These are phyloP conservation scores for Trisateles emortualis DNA, from an alignment of 2,888 invertebrate genomes.

Conservation along the genomic window DNA sequence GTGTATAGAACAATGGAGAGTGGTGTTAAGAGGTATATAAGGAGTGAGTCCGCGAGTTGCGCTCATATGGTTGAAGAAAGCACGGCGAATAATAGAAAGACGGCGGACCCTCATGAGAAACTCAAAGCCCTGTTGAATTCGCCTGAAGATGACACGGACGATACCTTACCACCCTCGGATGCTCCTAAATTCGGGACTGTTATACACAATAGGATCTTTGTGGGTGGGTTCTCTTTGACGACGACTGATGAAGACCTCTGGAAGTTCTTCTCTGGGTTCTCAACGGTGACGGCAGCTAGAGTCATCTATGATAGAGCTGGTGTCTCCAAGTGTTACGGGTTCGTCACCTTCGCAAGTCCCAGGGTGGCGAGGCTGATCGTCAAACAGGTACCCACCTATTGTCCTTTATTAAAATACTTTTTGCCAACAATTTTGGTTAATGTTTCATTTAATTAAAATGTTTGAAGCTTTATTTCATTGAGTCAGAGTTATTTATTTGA, in stretches of 20 bases:
- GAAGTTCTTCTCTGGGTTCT: constrained; percentile 96
- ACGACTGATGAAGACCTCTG: constrained; percentile 97
- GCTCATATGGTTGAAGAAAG: constrained; percentile 83
- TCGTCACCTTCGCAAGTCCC: constrained; percentile 89
- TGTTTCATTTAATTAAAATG: constrained; percentile 28
- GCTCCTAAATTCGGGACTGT: constrained; percentile 92
- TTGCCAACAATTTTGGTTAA: constrained; percentile 32
- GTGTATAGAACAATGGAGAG: constrained; percentile 70
- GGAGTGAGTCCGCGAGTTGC: constrained; percentile 82
- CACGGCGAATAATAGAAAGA: constrained; percentile 72
- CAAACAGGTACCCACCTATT: constrained; percentile 82
- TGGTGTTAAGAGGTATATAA: constrained; percentile 77
- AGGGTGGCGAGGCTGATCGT: constrained; percentile 83
- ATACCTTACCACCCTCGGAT: constrained; percentile 77
- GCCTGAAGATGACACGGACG: constrained; percentile 79
- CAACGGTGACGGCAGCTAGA: constrained; percentile 96
- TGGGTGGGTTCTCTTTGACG: constrained; percentile 97
- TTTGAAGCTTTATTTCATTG: constrained; percentile 26
- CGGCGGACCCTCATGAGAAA: constrained; percentile 79
- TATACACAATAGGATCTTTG: constrained; percentile 98
- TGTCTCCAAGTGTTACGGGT: constrained; percentile 97
- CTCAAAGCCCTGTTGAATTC: constrained; percentile 79
- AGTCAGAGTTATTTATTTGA: constrained; percentile 1
- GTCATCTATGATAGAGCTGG: constrained; percentile 98
- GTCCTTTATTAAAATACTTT: constrained; percentile 32